phyloP scores from a whole-genome alignment of 1,140 invertebrate genomes.

The Cheumatopsyche charites region DNA sequence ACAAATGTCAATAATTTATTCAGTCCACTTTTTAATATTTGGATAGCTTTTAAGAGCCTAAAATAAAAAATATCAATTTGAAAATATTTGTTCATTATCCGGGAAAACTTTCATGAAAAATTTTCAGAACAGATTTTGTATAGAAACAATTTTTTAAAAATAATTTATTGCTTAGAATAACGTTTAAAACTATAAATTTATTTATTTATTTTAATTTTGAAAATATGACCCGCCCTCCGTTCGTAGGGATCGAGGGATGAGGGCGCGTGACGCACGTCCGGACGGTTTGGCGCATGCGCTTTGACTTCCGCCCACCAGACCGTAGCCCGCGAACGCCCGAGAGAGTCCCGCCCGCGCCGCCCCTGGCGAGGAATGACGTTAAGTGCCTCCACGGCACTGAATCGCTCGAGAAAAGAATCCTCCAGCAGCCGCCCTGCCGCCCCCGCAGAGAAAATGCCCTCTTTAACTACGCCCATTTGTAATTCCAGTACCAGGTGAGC shows the following conservation, averaged over 20 bases:
- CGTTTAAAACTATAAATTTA: too few relatives aligned
- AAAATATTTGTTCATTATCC: too few relatives aligned
- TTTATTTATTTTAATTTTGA: too few relatives aligned
- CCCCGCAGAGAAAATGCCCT: conserved; percentile 35
- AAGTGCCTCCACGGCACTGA: conserved; percentile 44
- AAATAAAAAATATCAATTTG: too few relatives aligned
- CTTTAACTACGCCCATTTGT: conserved; percentile 43
- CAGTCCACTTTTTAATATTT: too few relatives aligned
- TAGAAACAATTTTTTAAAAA: too few relatives aligned
- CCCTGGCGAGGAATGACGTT: conserved; percentile 45
- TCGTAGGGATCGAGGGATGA: not conserved
- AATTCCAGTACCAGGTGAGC: conserved; percentile 21
- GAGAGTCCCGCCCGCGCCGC: conserved; percentile 14
- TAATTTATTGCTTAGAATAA: too few relatives aligned
- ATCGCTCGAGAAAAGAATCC: conserved; percentile 41
- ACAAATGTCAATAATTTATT: not conserved
- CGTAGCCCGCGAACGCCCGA: not conserved
- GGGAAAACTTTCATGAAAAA: too few relatives aligned
- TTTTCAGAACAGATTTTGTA: too few relatives aligned
- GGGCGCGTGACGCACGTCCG: conserved; percentile 27
- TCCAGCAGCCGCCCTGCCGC: conserved; percentile 35
- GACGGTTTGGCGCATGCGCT: not conserved
- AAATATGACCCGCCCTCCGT: not conserved
- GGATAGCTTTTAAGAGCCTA: too few relatives aligned
- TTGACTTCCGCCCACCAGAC: not conserved